Percentiles rank a stretch among this genome's conserved stretches.
Conservation (phyloP, 2,888 invertebrate genomes). For the Drosophila borealis region DNA sequence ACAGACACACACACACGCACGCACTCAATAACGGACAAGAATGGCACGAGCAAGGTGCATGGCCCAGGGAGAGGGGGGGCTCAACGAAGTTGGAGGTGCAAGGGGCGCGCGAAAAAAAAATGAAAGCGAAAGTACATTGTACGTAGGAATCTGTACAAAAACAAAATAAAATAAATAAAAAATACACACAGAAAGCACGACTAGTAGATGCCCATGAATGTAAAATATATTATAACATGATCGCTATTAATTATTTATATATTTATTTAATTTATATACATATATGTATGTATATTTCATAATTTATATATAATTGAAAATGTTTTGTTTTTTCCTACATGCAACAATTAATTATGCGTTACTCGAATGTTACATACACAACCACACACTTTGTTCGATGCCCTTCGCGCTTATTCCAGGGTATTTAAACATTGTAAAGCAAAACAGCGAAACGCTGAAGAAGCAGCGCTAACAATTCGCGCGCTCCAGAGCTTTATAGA, state of each 20-base stretch:
- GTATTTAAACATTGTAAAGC: conserved; percentile 22
- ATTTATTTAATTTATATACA: not conserved
- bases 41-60: conserved; percentile 52
- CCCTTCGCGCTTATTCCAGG: not conserved
- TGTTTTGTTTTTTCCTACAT: too few relatives aligned
- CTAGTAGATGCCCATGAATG: not conserved
- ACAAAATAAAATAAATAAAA: not conserved
- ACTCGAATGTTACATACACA: not conserved
- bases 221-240: not conserved
- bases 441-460: conserved; percentile 43
- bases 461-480: conserved; percentile 46
- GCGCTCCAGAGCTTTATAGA: conserved; percentile 57
- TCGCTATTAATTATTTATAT: not conserved
- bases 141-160: conserved; percentile 66
- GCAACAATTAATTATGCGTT: too few relatives aligned
- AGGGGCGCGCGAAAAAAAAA: conserved; percentile 35
- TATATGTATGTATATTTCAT: not conserved
- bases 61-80: not conserved
- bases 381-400: not conserved
- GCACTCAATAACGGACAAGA: conserved; percentile 46
- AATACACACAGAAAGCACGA: not conserved
- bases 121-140: conserved; percentile 70
- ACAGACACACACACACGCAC: conserved; percentile 8
- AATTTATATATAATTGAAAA: too few relatives aligned
- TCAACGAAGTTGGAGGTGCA: not conserved